phyloP scores from a whole-genome alignment of 2,797 vertebrate species.

The Hypotaenidia okinawae region DNA sequence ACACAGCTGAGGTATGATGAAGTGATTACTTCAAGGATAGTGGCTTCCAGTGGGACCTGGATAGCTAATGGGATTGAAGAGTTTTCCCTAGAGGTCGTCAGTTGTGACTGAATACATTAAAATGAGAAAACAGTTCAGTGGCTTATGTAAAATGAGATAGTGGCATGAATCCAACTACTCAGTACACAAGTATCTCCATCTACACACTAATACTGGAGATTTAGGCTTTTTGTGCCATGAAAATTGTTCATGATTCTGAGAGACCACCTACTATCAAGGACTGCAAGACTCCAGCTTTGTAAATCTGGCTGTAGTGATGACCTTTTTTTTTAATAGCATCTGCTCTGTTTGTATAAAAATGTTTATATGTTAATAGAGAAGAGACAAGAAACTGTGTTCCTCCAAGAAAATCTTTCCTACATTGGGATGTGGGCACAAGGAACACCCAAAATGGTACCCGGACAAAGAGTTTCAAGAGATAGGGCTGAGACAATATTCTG shows the following conservation, averaged over 20 bases:
- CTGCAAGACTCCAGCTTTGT: background rate
- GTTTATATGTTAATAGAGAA: background rate
- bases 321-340: background rate
- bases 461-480: background rate
- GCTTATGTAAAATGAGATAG: constrained; percentile 38
- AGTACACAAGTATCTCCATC: constrained; percentile 1
- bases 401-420: background rate
- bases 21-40: constrained; percentile 47
- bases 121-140: constrained; percentile 42
- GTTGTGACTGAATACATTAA: constrained; percentile 12
- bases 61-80: constrained; percentile 29
- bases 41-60: constrained; percentile 10
- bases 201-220: background rate
- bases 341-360: background rate
- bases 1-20: background rate
- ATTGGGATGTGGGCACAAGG: background rate
- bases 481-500: background rate
- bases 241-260: background rate
- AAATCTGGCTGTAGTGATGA: background rate
- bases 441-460: background rate
- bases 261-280: background rate
- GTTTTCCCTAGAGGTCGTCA: background rate
- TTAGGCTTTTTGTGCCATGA: background rate
- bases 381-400: background rate
- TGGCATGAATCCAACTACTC: constrained; percentile 2